These are phyloP conservation scores for Gambelia wislizenii DNA, from an alignment of 2,797 vertebrate species.

Conservation along the genomic window DNA sequence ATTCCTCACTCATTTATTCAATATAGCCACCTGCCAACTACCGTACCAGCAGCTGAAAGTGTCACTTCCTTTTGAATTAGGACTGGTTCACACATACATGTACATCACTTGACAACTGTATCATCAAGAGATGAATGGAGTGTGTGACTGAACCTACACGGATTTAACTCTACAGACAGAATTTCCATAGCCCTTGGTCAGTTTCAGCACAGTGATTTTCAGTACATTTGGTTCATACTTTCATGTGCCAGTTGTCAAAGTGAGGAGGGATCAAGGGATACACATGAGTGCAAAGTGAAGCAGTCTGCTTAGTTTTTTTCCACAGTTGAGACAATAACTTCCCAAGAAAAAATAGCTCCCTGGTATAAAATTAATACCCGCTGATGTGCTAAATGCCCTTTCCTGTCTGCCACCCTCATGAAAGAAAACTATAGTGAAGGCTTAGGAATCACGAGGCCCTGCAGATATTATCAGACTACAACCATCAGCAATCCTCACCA, in stretches of 20 bases:
- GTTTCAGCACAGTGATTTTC: not conserved
- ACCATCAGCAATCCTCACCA: no score
- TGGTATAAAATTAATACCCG: no score
- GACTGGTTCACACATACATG: not conserved
- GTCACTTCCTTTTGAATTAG: not conserved
- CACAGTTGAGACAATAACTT: no score
- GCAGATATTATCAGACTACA: no score
- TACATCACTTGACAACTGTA: not conserved
- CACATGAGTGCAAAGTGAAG: not conserved
- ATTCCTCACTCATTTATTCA: not conserved
- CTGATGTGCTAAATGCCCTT: no score
- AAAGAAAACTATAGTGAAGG: no score
- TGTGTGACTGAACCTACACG: not conserved
- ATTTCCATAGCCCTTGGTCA: not conserved
- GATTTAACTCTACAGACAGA: not conserved
- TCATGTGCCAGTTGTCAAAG: not conserved
- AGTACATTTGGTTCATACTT: not conserved
- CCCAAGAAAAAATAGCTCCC: no score
- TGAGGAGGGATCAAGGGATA: not conserved
- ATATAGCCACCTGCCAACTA: no score
- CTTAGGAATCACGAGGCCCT: no score
- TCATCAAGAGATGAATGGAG: not conserved
- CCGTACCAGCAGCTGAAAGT: not conserved
- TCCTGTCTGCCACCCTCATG: no score
- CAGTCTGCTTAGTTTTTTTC: no score